phyloP scores from a whole-genome alignment of 2,888 invertebrate genomes.

The Dastarcus helophoroides region DNA sequence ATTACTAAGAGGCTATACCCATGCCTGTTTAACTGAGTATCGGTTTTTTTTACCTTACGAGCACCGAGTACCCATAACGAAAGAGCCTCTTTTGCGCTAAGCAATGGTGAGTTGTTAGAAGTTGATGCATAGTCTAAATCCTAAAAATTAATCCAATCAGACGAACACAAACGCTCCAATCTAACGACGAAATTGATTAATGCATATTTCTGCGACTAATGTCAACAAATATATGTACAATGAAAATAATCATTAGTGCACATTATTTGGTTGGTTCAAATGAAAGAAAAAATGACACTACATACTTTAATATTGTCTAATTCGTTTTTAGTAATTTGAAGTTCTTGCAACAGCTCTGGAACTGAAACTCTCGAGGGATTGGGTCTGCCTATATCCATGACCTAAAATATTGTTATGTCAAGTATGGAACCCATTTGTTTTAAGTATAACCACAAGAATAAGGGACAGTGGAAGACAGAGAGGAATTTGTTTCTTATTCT shows the following conservation, averaged over 20 bases:
- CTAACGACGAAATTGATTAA: too few species aligned
- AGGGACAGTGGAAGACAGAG: too few species aligned
- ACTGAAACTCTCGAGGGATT: constrained; percentile 62
- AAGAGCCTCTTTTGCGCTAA: constrained; percentile 89
- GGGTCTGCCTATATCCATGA: constrained; percentile 43
- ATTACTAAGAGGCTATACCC: too few species aligned
- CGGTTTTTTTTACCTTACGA: constrained; percentile 78
- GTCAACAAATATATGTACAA: too few species aligned
- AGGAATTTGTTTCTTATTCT: too few species aligned
- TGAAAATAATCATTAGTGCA: too few species aligned
- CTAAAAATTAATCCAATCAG: constrained; percentile 48
- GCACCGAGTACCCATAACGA: constrained; percentile 89
- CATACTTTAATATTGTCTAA: constrained; percentile 76
- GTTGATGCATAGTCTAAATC: constrained; percentile 56
- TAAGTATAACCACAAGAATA: too few species aligned
- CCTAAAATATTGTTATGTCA: constrained; percentile 31
- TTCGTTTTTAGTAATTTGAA: constrained; percentile 76
- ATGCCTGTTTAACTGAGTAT: too few species aligned
- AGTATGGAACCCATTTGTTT: constrained; percentile 1
- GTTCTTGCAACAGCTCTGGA: constrained; percentile 68
- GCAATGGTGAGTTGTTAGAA: constrained; percentile 65
- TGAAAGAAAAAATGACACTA: constrained; percentile 2
- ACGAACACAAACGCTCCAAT: too few species aligned
- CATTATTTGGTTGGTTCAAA: too few species aligned
- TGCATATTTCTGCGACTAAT: too few species aligned